phyloP scores from a whole-genome alignment of 2,888 invertebrate species.

The Rapana venosa region DNA sequence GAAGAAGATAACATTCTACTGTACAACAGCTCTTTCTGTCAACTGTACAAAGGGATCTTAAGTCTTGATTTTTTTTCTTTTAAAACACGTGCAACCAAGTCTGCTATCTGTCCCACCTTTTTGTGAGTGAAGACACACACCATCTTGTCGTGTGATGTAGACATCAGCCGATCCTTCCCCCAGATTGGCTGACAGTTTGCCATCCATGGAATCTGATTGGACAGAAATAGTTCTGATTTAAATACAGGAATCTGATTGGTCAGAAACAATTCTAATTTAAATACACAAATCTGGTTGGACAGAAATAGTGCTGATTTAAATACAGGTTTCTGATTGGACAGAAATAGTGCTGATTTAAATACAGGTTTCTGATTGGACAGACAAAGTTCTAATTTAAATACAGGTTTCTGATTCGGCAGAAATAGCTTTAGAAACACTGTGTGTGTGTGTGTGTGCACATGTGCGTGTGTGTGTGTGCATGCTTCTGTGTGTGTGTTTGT shows the following conservation, averaged over 20 bases:
- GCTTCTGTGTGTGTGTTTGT: neutral
- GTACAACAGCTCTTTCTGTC: too few relatives aligned
- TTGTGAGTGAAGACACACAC: constrained; percentile 4
- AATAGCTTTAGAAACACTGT: too few relatives aligned
- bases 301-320: too few relatives aligned
- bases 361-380: too few relatives aligned
- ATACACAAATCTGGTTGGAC: too few relatives aligned
- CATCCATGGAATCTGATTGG: constrained; percentile 36
- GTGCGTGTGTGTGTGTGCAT: constrained; percentile 9
- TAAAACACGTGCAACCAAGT: neutral
- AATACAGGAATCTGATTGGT: too few relatives aligned
- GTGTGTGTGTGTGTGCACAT: neutral
- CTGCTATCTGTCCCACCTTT: neutral
- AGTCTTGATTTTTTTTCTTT: too few relatives aligned
- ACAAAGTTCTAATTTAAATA: too few relatives aligned
- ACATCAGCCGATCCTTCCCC: constrained; percentile 31
- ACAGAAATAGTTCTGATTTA: neutral
- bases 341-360: too few relatives aligned
- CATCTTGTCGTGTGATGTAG: constrained; percentile 12
- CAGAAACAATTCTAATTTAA: too few relatives aligned
- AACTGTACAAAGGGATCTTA: too few relatives aligned
- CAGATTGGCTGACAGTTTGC: constrained; percentile 20
- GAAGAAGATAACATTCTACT: too few relatives aligned
- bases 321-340: constrained; percentile 17
- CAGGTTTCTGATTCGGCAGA: constrained; percentile 1